Percentiles rank a stretch among this genome's conserved stretches.
Conservation (phyloP, 2,797 vertebrate species). For the Schizothorax lantsangensis region DNA sequence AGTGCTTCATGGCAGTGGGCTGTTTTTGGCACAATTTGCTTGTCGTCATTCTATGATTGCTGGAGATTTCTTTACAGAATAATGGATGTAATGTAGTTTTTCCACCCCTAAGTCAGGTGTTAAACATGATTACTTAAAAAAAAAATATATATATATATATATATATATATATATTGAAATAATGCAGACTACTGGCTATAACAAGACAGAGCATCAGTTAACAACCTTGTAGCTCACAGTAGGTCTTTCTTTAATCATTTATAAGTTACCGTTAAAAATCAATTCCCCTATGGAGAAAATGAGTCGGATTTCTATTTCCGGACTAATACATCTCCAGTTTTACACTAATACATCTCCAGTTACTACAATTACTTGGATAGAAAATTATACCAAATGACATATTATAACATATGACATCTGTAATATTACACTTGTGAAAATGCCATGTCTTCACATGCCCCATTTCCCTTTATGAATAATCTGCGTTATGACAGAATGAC, state of each 20-base stretch:
- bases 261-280: background rate
- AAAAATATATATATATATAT: too few species aligned
- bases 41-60: background rate
- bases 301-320: background rate
- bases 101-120: background rate
- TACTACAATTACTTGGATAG: background rate
- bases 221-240: background rate
- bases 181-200: background rate
- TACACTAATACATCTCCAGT: background rate
- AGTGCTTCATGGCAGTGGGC: background rate
- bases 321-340: background rate
- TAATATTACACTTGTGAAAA: background rate
- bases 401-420: background rate
- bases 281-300: background rate
- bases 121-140: background rate
- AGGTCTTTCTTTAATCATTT: background rate
- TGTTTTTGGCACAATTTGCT: background rate
- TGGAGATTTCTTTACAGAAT: background rate
- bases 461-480: background rate
- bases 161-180: background rate
- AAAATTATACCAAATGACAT: background rate
- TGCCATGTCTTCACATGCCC: background rate
- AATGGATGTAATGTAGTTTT: background rate
- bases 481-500: conserved; percentile 3
- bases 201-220: background rate